Evolutionary conservation across 2,797 vertebrate species (phyloP), one percentile per base, ranked within the genome.

Genomic region (Lagodon rhomboides): DNA sequence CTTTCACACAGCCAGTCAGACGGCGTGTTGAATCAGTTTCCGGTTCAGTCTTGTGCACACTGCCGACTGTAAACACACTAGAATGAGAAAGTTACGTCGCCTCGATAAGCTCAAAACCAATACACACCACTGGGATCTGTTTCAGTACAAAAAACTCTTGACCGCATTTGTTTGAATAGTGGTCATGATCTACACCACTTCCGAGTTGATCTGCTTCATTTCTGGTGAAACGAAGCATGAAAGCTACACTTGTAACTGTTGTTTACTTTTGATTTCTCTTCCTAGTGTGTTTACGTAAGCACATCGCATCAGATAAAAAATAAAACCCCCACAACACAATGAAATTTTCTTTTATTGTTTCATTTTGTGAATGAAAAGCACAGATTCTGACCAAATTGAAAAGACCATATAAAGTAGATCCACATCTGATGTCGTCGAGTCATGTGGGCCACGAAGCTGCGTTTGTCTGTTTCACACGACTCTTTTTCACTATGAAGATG

Each of bases 241-340:
- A 16, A 27, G 27, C 6, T 8, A 20, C 13, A 44, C 4, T 20
- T 41, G 0, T 20, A 1, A n/a, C 7, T 65, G 9, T 38, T 54
- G 13, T 58, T 53, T 16, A 25, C 34, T 50, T 41, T 3, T 10
- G 15, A 46, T n/a, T 69, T 38, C 10, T 34, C 3, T 20, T 50
- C 66, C 38, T 41, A 49, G n/a, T 6, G 15, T 62, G 55, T 75
- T 82, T 59, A 71, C 70, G 62, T 10, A 3, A 43, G 20, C 62
- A 75, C 15, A n/a, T 49, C 4, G 4, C 1, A 18, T 47, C 27
- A 20, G 63, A 68, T 65, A 25, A 22, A 30, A n/a, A 44, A 38
- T 10, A 12, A 47, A 46, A 43, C 38, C 7, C 64, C 16, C 43
- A 72, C 46, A 12, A 18, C 25, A 62, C 25, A 63, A 4, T 49